Base-by-base conservation (phyloP, 2,113 vertebrate species). In the Nerophis lumbriciformis region DNA sequence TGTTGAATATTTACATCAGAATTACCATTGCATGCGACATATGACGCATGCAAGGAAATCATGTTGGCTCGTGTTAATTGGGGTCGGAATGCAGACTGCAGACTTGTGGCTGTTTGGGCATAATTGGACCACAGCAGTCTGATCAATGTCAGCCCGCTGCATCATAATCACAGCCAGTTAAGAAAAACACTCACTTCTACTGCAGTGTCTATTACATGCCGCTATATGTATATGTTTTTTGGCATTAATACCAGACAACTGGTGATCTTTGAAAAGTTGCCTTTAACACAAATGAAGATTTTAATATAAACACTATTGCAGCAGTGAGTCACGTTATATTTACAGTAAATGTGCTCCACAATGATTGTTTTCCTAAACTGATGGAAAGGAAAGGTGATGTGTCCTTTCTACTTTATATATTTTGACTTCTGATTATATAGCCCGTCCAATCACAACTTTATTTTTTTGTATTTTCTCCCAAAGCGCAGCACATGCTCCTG, bases 401-500 rank as follows among this genome's bases (percentile, higher is more conserved):
- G 90, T 85, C 87, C 90, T 88, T 82, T 55, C 53, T 64, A 90
- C 91, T 94, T 94, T 91, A 92, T 80, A 90, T 90, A 88, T 86
- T 93, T 90, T 91, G 91, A 93, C 93, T 93, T 92, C 79, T 92
- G 90, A 88, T 88, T 87, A 78, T 87, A 78, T 39, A 64, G 67
- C 70, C 90, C 74, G 87, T 90, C 80, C 89, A 94, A 93, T 95
- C 92, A 93, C 90, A 88, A 66, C 89, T 90, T 92, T 91, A 76
- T 91, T 88, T 92, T 28, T 91, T 79, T 91, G 88, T 63, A 45
- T 71, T 77, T 72, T 72, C 73, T 63, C 75, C 92, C 92, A 90
- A 6, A 67, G 66, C 64, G 85, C 92, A 91, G 92, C 92, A 92
- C 92, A 91, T 91, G 88, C 88, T 92, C 87, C 85, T 95, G 94